phyloP scores from a whole-genome alignment of 2,888 invertebrate species.

The Clivina fossor region DNA sequence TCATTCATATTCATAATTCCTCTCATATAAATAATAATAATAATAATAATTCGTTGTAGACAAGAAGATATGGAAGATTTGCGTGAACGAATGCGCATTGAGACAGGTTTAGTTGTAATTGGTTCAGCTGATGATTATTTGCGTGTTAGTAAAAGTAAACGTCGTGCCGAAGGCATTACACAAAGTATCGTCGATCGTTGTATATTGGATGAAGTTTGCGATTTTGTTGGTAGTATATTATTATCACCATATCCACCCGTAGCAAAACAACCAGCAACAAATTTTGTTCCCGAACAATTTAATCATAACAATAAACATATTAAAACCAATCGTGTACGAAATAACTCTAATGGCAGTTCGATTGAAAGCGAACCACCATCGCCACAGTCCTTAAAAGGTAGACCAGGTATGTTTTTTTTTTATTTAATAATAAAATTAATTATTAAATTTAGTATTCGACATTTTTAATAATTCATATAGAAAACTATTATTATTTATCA shows the following conservation, averaged over 20 bases:
- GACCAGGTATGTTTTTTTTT: conserved; percentile 51
- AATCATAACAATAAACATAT: conserved; percentile 36
- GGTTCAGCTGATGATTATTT: conserved; percentile 78
- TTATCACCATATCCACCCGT: conserved; percentile 60
- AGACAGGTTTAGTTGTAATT: conserved; percentile 74
- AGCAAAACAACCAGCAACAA: conserved; percentile 41
- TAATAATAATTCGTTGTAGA: conserved; percentile 48
- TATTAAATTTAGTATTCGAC: too few relatives aligned
- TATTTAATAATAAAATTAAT: neutral
- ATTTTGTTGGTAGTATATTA: conserved; percentile 63
- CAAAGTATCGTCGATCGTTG: conserved; percentile 79
- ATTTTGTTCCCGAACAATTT: conserved; percentile 33
- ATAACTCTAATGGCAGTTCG: conserved; percentile 56
- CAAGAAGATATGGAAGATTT: conserved; percentile 77
- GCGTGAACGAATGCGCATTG: conserved; percentile 73
- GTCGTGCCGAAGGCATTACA: conserved; percentile 72
- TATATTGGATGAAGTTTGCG: conserved; percentile 69
- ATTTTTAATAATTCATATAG: too few relatives aligned
- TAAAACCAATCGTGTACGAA: conserved; percentile 54
- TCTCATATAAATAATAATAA: conserved; percentile 2
- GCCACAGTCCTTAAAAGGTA: conserved; percentile 53
- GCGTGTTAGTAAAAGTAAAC: conserved; percentile 68
- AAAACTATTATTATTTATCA: too few relatives aligned
- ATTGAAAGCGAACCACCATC: conserved; percentile 57
- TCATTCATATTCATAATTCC: conserved; percentile 7